These are phyloP conservation scores for Steromphala cineraria DNA, from an alignment of 2,888 invertebrate species.

Conservation along the genomic window DNA sequence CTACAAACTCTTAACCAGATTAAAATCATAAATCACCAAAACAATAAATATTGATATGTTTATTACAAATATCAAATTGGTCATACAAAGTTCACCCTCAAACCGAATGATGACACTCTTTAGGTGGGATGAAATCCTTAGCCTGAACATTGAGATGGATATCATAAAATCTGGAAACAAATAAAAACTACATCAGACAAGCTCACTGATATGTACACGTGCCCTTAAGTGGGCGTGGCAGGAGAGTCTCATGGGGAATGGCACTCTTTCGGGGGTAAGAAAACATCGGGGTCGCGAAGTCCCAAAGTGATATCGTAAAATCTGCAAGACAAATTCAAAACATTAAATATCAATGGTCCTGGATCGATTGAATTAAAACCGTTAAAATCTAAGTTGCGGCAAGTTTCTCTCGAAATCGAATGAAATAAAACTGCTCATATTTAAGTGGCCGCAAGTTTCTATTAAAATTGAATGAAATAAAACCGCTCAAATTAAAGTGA, in stretches of 20 bases:
- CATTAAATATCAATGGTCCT: no score
- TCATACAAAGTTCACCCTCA: neutral
- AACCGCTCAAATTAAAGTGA: no score
- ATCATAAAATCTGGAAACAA: neutral
- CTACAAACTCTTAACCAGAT: no score
- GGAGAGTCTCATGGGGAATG: neutral
- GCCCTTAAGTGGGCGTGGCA: neutral
- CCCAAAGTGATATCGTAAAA: conserved; percentile 58
- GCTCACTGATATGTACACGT: neutral
- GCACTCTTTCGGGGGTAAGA: conserved; percentile 54
- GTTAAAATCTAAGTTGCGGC: no score
- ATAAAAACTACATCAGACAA: no score
- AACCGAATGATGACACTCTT: neutral
- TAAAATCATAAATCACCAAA: conserved; percentile 6
- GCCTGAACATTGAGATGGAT: neutral
- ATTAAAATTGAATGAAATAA: no score
- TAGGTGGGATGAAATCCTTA: neutral
- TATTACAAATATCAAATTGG: neutral
- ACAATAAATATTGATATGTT: neutral
- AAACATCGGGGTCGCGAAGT: conserved; percentile 60
- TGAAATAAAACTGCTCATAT: no score
- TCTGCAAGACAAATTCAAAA: conserved; percentile 42
- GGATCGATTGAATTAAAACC: no score
- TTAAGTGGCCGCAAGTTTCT: no score
- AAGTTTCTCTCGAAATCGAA: no score